Evolutionary conservation across 2,113 vertebrate genomes (phyloP).

Genomic region (Cynocephalus volans): DNA sequence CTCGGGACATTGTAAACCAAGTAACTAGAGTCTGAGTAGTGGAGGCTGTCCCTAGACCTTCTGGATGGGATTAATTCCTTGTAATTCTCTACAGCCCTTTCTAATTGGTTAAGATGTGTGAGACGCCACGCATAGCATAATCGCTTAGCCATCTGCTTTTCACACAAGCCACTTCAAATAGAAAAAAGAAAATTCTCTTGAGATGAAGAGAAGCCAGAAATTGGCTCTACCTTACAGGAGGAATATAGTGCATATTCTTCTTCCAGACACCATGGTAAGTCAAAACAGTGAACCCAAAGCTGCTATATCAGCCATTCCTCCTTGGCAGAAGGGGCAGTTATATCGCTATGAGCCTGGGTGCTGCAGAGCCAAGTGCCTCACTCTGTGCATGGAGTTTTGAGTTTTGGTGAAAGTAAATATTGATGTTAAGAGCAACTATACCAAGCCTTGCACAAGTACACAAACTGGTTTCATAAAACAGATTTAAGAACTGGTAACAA

Average conservation of each 20-base stretch:
- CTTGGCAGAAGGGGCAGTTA: neutral
- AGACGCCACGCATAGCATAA: neutral
- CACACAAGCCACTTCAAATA: neutral
- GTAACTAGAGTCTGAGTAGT: constrained; percentile 30
- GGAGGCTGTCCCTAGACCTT: neutral
- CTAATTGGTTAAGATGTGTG: constrained; percentile 65
- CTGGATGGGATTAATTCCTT: constrained; percentile 63
- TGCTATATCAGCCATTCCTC: neutral
- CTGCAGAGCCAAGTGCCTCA: fast-evolving
- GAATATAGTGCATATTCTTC: neutral
- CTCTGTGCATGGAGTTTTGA: neutral
- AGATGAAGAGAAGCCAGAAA: neutral
- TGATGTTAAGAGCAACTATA: neutral
- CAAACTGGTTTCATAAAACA: neutral
- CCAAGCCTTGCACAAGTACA: neutral
- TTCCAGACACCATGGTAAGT: neutral
- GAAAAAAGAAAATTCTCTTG: neutral
- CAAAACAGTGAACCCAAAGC: neutral
- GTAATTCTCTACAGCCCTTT: constrained; percentile 62
- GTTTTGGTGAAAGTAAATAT: constrained; percentile 48
- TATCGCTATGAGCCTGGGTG: neutral
- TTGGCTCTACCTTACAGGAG: neutral
- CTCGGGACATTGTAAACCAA: constrained; percentile 28
- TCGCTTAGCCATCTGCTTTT: constrained; percentile 4
- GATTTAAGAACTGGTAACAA: neutral